Conservation (phyloP, 1,140 invertebrate species). For the Drosophila virilis region DNA sequence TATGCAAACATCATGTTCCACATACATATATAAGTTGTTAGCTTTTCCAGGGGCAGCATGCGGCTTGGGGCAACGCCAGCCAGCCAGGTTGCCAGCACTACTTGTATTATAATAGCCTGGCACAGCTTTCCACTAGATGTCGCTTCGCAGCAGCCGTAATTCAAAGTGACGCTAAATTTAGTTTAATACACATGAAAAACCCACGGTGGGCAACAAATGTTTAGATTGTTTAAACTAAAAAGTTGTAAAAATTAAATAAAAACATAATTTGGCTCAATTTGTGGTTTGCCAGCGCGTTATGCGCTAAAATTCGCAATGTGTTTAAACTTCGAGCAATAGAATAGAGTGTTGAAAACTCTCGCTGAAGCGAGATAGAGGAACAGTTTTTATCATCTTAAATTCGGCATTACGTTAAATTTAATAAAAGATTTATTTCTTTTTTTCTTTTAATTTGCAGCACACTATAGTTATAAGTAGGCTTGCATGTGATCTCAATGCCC, state of each 20-base stretch:
- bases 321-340: neutral
- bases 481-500: too few species aligned
- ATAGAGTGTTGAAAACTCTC: too few species aligned
- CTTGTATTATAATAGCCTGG: slow-evolving; percentile 61
- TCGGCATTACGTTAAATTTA: too few species aligned
- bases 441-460: too few species aligned
- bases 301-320: neutral
- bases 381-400: too few species aligned
- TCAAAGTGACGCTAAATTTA: slow-evolving; percentile 83
- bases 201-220: slow-evolving; percentile 50
- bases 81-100: slow-evolving; percentile 24
- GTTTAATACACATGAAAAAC: slow-evolving; percentile 71
- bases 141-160: slow-evolving; percentile 62
- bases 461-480: too few species aligned
- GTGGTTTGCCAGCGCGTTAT: neutral
- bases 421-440: too few species aligned
- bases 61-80: slow-evolving; percentile 1
- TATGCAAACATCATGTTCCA: slow-evolving; percentile 69
- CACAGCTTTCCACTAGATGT: slow-evolving; percentile 52
- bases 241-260: neutral
- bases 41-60: slow-evolving; percentile 5
- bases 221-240: slow-evolving; percentile 13
- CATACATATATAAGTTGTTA: slow-evolving; percentile 22
- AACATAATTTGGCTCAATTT: neutral
- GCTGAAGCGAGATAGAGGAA: too few species aligned